These are phyloP conservation scores for Girardinichthys multiradiatus DNA, from an alignment of 2,113 vertebrate genomes.

Conservation along the genomic window DNA sequence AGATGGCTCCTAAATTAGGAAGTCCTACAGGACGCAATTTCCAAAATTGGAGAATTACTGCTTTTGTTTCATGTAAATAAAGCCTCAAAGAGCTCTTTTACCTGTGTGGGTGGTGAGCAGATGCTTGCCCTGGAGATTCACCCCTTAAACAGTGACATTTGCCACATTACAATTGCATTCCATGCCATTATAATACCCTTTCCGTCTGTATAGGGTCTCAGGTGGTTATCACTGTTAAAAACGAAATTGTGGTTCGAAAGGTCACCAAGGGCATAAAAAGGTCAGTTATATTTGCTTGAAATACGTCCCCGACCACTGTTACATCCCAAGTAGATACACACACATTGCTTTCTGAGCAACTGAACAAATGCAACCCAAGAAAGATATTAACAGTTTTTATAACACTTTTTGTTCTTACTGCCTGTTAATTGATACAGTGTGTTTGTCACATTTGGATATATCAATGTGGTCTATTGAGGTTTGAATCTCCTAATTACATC, in stretches of 20 bases:
- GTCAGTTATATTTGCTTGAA: slow-evolving; percentile 54
- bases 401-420: neutral
- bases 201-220: slow-evolving; percentile 37
- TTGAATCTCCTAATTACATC: too few species aligned
- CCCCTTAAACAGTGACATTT: slow-evolving; percentile 62
- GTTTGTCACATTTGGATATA: too few species aligned
- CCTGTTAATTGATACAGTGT: too few species aligned
- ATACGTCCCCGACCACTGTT: slow-evolving; percentile 14
- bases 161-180: slow-evolving; percentile 36
- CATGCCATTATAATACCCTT: slow-evolving; percentile 42
- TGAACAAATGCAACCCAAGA: neutral
- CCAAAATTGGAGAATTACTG: neutral
- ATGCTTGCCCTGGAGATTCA: slow-evolving; percentile 21
- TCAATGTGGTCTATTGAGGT: too few species aligned
- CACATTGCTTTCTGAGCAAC: neutral
- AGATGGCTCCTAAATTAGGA: neutral
- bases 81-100: neutral
- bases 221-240: slow-evolving; percentile 51
- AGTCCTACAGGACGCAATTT: too few species aligned
- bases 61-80: neutral
- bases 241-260: slow-evolving; percentile 57
- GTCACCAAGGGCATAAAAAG: slow-evolving; percentile 48
- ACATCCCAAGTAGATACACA: slow-evolving; percentile 7
- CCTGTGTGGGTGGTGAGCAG: neutral
- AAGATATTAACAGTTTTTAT: neutral